Percentiles rank a stretch among this genome's conserved stretches.
phyloP scores from a whole-genome alignment of 2,797 vertebrate species.

The Anniella stebbinsi region DNA sequence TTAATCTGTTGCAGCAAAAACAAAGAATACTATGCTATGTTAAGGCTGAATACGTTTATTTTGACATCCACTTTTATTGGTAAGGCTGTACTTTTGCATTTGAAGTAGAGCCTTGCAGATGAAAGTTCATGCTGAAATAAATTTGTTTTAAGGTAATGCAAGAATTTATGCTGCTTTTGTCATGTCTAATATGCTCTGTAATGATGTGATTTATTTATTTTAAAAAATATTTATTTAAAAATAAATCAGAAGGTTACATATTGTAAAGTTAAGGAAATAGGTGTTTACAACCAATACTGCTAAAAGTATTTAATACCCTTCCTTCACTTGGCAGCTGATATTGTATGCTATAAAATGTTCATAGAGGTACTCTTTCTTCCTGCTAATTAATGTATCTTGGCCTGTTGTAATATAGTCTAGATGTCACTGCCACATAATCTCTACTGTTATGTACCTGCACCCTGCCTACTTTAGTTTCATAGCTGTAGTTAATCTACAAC shows the following conservation, averaged over 20 bases:
- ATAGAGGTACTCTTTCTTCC: background rate
- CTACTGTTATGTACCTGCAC: background rate
- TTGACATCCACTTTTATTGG: background rate
- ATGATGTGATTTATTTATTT: background rate
- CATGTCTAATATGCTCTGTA: background rate
- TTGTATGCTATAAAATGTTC: background rate
- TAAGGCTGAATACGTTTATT: background rate
- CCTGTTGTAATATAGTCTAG: background rate
- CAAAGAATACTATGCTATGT: background rate
- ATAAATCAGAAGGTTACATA: background rate
- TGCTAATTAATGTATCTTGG: background rate
- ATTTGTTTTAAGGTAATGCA: background rate
- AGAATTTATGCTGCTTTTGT: background rate
- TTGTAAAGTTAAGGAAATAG: background rate
- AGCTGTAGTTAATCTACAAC: background rate
- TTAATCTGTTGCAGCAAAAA: background rate
- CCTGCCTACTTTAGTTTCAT: background rate
- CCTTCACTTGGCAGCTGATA: background rate
- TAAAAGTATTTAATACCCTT: background rate
- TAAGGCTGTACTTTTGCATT: background rate
- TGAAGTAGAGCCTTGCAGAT: background rate
- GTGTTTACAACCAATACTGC: background rate
- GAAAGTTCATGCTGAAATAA: background rate
- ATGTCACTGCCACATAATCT: background rate
- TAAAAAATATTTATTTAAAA: background rate